Evolutionary conservation across 2,113 vertebrate species (phyloP), one percentile per base, ranked within the genome.

Genomic region (Sardina pilchardus): DNA sequence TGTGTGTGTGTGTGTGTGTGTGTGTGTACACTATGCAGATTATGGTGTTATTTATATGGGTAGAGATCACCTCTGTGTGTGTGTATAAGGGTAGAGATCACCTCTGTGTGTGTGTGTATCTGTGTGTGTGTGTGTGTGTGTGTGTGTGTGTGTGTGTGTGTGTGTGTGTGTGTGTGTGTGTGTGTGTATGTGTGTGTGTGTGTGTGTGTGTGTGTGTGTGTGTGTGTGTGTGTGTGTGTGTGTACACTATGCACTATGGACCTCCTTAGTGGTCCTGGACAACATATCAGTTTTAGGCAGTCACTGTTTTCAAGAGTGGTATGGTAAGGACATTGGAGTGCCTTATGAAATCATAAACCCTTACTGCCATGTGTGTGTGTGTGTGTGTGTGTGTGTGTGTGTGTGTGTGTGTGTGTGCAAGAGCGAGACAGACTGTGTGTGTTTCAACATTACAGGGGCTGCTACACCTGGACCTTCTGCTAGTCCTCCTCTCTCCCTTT

Each of bases 281-380:
- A 34, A 12, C 26, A 71, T 71, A 85, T 83, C 89, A 90, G 90
- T 91, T 90, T 26, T 83, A 88, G 47, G 85, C 87, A 81, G 59
- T 91, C 92, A 91, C 84, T 91, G 87, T 83, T 17, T 88, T 71
- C 3, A 47, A 85, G 63, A 12, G 48, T 90, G 26, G 63, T 71
- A 34, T 71, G 26, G 63, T 30, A 26, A 30, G 26, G 63, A 30
- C 26, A 71, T 16, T 71, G 26, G 63, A 71, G 26, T 71, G 63
- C 63, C 63, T 34, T 34, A 71, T 34, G 63, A 71, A 71, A 71
- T 71, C 63, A 71, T 71, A 71, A 34, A n/a, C n/a, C n/a, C 63
- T 1, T 30, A 14, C 63, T 71, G 63, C 56, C 26, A 30, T 12
- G n/a, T n/a, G n/a, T n/a, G n/a, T n/a, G n/a, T n/a, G 63, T 71